Base-by-base conservation (phyloP, 2,113 vertebrate genomes). In the Bubo blakistoni region DNA sequence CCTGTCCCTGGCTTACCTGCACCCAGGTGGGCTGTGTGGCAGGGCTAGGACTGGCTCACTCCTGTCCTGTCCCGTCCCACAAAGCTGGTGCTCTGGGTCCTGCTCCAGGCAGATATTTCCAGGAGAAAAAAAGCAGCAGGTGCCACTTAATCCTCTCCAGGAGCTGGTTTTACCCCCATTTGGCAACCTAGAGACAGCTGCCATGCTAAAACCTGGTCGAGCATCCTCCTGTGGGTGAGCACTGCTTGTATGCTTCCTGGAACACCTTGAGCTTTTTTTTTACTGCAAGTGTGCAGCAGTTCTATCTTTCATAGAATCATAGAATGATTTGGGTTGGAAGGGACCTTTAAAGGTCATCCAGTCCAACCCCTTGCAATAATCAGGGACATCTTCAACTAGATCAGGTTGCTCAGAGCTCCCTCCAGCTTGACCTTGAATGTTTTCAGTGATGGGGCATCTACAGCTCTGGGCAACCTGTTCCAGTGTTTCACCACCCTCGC, bases 1-100 rank as follows among this genome's bases (percentile, higher is more conserved):
- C 46, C 20, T 8, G 40, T 59, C 27, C 38, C 14, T 81, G 0
- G 0, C 59, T 81, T 54, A 74, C 4, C 52, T 66, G 34, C 6
- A 7, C 24, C 72, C 1, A 0, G 0, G 3, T 49, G 42, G 55
- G 81, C 58, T 90, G n/a, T 14, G 3, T 22, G 59, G 29, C 55
- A 78, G 69, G 20, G 11, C 46, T 46, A 15, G 51, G n/a, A 6
- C 59, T 89, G 24, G 10, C 51, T 92, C 30, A 5, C 14, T 76
- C 61, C 46, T 40, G 9, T 46, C 18, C 42, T 18, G 17, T 74
- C 24, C 18, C 0, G 3, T 59, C 18, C 11, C 1, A 1, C 73
- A 63, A 76, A 88, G n/a, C 47, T 63, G 85, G 13, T 79, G 13
- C 38, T 85, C 65, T 79, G 47, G 15, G n/a, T 72, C 7, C 66